phyloP scores from a whole-genome alignment of 2,888 invertebrate genomes.

The Pandemis corylana region DNA sequence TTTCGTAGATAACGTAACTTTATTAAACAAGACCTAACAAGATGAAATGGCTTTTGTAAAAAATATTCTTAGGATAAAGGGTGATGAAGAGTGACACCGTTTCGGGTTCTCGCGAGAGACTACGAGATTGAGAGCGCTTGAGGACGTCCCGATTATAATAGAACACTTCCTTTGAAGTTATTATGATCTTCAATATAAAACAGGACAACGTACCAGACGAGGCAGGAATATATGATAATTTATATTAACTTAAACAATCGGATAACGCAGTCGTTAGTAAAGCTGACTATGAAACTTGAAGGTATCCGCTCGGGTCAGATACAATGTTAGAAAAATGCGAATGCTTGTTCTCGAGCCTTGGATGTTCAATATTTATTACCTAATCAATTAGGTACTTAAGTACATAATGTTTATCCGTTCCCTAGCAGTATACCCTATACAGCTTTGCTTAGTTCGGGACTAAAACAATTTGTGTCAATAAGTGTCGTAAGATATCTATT shows the following conservation, averaged over 20 bases:
- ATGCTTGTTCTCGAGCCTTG: no score
- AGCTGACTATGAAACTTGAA: no score
- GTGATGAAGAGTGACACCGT: not conserved
- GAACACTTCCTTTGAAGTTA: constrained; percentile 24
- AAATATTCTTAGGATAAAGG: not conserved
- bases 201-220: not conserved
- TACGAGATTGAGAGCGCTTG: constrained; percentile 26
- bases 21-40: not conserved
- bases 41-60: not conserved
- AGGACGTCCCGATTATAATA: constrained; percentile 31
- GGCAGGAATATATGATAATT: not conserved
- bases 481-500: no score
- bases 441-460: no score
- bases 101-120: constrained; percentile 9
- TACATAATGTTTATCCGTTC: no score
- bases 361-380: no score
- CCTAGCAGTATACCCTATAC: no score
- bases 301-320: no score
- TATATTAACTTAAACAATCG: not conserved
- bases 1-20: not conserved
- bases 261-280: no score
- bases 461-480: no score
- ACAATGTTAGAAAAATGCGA: no score
- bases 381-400: no score
- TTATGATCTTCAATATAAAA: constrained; percentile 28